Conservation (phyloP, 2,888 invertebrate genomes). For the Thereva unica region DNA sequence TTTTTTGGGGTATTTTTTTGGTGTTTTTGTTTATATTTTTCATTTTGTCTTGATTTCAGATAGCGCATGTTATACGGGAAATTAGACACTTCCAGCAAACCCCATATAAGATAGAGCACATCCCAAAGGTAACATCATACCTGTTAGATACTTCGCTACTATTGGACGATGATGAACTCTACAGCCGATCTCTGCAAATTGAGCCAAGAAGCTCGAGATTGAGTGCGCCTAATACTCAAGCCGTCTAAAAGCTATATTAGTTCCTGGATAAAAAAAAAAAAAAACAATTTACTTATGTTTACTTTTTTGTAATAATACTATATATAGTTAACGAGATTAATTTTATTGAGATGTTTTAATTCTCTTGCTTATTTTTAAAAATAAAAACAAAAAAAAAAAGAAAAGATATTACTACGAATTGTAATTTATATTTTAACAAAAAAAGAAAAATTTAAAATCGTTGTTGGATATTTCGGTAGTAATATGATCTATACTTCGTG, state of each 20-base stretch:
- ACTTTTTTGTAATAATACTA: too few species aligned
- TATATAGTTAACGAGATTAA: too few species aligned
- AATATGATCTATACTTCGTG: too few species aligned
- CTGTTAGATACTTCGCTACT: conserved; percentile 77
- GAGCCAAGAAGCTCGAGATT: conserved; percentile 68
- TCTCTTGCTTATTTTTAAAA: too few species aligned
- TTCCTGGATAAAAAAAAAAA: not conserved
- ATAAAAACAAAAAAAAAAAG: too few species aligned
- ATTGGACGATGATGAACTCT: conserved; percentile 79
- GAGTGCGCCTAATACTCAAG: conserved; percentile 45
- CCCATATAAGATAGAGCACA: conserved; percentile 87
- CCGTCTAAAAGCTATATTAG: conserved; percentile 39
- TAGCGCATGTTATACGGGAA: conserved; percentile 90
- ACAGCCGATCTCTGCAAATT: conserved; percentile 78
- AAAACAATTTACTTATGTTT: not conserved
- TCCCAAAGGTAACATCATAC: conserved; percentile 75
- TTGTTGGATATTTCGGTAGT: not conserved
- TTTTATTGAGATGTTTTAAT: too few species aligned
- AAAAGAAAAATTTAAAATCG: not conserved
- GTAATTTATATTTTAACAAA: too few species aligned
- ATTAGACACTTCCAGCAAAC: conserved; percentile 90
- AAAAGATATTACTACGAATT: too few species aligned
- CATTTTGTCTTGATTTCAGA: conserved; percentile 60
- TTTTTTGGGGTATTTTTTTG: too few species aligned
- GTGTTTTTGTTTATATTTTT: not conserved